phyloP scores from a whole-genome alignment of 2,888 invertebrate genomes.

The Lepas anatifera region DNA sequence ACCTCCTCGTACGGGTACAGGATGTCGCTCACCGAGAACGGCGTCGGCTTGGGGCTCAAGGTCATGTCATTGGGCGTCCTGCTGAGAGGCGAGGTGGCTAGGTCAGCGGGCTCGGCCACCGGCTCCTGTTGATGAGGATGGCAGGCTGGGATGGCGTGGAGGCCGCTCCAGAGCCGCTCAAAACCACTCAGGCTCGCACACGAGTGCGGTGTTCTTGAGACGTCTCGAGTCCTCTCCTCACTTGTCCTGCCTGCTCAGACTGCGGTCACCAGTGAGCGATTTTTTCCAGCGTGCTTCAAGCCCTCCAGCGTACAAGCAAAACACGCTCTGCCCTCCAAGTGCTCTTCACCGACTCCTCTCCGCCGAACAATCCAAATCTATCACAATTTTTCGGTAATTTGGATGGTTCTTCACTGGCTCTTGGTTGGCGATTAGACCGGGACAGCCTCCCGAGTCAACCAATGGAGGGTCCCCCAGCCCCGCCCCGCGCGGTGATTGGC shows the following conservation, averaged over 20 bases:
- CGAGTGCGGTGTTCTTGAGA: not conserved
- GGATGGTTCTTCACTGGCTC: constrained; percentile 8
- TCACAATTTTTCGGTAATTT: constrained; percentile 12
- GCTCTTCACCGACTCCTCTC: constrained; percentile 9
- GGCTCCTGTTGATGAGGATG: no score
- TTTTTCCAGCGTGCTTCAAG: not conserved
- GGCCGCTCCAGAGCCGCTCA: no score
- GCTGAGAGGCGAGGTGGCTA: no score
- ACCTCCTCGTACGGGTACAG: not conserved
- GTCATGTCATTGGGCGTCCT: constrained; percentile 12
- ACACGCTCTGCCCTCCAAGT: constrained; percentile 2
- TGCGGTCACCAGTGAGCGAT: not conserved
- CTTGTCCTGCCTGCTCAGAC: not conserved
- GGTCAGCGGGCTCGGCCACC: no score
- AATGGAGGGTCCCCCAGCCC: not conserved
- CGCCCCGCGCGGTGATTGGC: not conserved
- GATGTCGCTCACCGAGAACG: not conserved
- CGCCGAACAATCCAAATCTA: constrained; percentile 3
- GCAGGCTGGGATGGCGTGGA: no score
- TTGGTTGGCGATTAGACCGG: not conserved
- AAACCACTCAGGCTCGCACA: not conserved
- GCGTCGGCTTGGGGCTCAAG: constrained; percentile 7
- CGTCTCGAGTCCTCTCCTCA: not conserved
- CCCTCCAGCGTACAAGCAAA: constrained; percentile 8
- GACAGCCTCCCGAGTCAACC: not conserved